These are phyloP conservation scores for Ceratotherium simum DNA, from an alignment of 2,113 vertebrate species.

Conservation along the genomic window DNA sequence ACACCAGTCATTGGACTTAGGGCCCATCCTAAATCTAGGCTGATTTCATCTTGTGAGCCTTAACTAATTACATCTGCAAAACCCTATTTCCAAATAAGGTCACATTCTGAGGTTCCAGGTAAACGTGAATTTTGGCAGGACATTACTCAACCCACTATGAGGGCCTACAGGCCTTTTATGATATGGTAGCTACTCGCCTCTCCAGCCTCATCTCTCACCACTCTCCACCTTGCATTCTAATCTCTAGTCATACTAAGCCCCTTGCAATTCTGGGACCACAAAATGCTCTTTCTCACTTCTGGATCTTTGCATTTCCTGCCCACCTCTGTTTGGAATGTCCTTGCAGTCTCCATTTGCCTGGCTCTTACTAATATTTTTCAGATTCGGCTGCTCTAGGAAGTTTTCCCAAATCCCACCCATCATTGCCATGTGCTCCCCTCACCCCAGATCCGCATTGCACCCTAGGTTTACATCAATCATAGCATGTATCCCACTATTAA, in stretches of 20 bases:
- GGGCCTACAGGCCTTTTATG: background rate
- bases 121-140: background rate
- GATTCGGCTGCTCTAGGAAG: background rate
- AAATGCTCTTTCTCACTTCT: background rate
- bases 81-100: background rate
- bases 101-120: background rate
- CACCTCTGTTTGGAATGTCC: background rate
- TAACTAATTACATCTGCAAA: background rate
- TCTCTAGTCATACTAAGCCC: background rate
- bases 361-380: background rate
- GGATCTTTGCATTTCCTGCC: background rate
- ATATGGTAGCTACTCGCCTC: background rate
- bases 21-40: background rate
- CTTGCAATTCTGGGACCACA: background rate
- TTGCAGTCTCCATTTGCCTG: background rate
- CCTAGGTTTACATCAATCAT: background rate
- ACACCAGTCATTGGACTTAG: background rate
- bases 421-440: background rate
- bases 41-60: background rate
- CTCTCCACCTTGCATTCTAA: background rate
- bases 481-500: background rate
- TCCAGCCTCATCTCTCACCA: background rate
- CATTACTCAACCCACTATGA: background rate
- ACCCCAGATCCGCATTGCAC: background rate
- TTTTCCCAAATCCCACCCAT: background rate